These are phyloP conservation scores for Scolopax bukidnonensis DNA, from an alignment of 2,797 vertebrate species.

Conservation along the genomic window DNA sequence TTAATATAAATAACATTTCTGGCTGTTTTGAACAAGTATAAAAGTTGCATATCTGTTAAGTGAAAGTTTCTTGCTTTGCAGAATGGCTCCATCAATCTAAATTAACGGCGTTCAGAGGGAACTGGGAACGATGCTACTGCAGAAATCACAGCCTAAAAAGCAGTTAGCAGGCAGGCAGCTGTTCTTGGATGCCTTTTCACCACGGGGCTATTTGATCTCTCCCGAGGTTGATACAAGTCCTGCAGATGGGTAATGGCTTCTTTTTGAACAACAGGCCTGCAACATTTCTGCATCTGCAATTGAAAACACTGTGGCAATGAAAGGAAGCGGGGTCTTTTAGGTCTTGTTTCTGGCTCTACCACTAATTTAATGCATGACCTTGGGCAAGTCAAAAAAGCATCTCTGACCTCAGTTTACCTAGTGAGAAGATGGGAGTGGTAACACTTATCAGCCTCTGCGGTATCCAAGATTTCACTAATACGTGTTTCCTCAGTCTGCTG, in stretches of 20 bases:
- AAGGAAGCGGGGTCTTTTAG: slow-evolving; percentile 14
- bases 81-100: background rate
- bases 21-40: background rate
- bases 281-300: slow-evolving; percentile 27
- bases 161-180: slow-evolving; percentile 45
- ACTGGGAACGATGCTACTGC: background rate
- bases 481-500: background rate
- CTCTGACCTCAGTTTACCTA: slow-evolving; percentile 58
- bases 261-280: slow-evolving; percentile 20
- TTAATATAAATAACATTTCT: slow-evolving; percentile 17
- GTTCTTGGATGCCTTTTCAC: slow-evolving; percentile 13
- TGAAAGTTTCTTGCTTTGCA: slow-evolving; percentile 16
- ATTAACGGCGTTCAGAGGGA: slow-evolving; percentile 10
- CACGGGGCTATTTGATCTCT: slow-evolving; percentile 42
- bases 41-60: background rate
- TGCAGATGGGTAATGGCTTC: background rate
- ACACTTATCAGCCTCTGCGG: background rate
- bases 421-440: slow-evolving; percentile 51
- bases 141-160: background rate
- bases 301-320: background rate
- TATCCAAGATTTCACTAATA: background rate
- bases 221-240: background rate
- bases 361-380: slow-evolving; percentile 39
- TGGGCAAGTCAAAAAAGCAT: slow-evolving; percentile 36
- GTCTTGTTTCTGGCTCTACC: slow-evolving; percentile 48